Percentiles rank a stretch among this genome's conserved stretches.
Conservation (phyloP, 2,113 vertebrate genomes). For the Amblyopsis rosae region DNA sequence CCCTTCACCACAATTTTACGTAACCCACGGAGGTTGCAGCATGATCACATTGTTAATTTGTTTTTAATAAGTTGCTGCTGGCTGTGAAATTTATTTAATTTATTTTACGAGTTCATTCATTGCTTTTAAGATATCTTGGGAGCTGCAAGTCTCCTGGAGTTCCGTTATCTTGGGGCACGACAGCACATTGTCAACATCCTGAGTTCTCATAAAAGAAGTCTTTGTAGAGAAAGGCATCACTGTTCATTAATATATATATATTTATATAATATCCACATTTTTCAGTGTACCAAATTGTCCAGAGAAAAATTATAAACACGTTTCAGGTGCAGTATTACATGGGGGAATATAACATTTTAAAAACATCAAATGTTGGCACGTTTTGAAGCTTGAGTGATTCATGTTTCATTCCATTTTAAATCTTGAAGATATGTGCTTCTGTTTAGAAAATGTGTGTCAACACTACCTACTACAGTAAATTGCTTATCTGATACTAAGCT, state of each 20-base stretch:
- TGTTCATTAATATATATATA: too few species aligned
- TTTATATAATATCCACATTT: too few species aligned
- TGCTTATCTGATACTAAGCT: slow-evolving; percentile 40
- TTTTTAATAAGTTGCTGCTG: slow-evolving; percentile 41
- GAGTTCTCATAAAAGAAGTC: slow-evolving; percentile 36
- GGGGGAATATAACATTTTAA: too few species aligned
- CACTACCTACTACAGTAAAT: slow-evolving; percentile 20
- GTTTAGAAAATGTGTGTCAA: not conserved
- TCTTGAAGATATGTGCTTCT: slow-evolving; percentile 2
- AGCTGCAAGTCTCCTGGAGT: slow-evolving; percentile 33
- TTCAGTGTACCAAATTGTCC: slow-evolving; percentile 32
- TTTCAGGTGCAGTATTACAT: slow-evolving; percentile 22
- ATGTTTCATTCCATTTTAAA: slow-evolving; percentile 17
- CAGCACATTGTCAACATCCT: slow-evolving; percentile 7
- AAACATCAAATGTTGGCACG: too few species aligned
- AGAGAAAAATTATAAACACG: slow-evolving; percentile 32
- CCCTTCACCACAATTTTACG: slow-evolving; percentile 22
- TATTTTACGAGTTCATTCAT: slow-evolving; percentile 41
- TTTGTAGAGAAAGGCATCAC: slow-evolving; percentile 27
- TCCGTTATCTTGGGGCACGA: slow-evolving; percentile 28
- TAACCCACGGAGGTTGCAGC: not conserved
- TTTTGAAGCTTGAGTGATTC: not conserved
- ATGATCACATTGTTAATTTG: slow-evolving; percentile 37
- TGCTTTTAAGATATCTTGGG: slow-evolving; percentile 14
- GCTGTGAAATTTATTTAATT: slow-evolving; percentile 44